Evolutionary conservation across 2,113 vertebrate genomes (phyloP), one percentile per base, ranked within the genome.

Genomic region (Mola mola): DNA sequence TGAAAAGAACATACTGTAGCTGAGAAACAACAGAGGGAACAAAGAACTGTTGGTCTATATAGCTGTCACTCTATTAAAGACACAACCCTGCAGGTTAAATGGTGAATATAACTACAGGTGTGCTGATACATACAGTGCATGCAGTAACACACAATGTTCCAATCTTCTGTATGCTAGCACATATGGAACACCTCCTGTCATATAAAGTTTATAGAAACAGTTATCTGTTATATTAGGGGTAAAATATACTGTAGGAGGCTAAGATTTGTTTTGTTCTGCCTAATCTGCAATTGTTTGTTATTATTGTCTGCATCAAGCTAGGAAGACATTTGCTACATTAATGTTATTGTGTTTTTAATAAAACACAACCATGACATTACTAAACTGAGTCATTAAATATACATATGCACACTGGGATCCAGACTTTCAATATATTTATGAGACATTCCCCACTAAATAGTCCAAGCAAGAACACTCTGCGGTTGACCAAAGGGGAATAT

Each of bases 271-370:
- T n/a, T n/a, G n/a, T n/a, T n/a, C n/a, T n/a, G n/a, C n/a, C n/a
- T n/a, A n/a, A n/a, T n/a, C n/a, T n/a, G n/a, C n/a, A n/a, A n/a
- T n/a, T n/a, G n/a, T n/a, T n/a, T n/a, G n/a, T n/a, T n/a, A n/a
- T n/a, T n/a, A n/a, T n/a, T n/a, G n/a, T n/a, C n/a, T n/a, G n/a
- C n/a, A n/a, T n/a, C n/a, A n/a, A n/a, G n/a, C n/a, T n/a, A n/a
- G n/a, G n/a, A n/a, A n/a, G n/a, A n/a, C n/a, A n/a, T n/a, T n/a
- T n/a, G n/a, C n/a, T n/a, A n/a, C n/a, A n/a, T n/a, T n/a, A n/a
- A n/a, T n/a, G n/a, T n/a, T n/a, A n/a, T n/a, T n/a, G n/a, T 13
- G 48, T 59, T 48, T 83, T 82, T 65, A 83, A 81, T 83, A 79
- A 81, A 65, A 56, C 62, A 81, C 43, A 59, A 63, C 12, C 36